Base-by-base conservation (phyloP, 2,113 vertebrate genomes). In the Manacus vitellinus region DNA sequence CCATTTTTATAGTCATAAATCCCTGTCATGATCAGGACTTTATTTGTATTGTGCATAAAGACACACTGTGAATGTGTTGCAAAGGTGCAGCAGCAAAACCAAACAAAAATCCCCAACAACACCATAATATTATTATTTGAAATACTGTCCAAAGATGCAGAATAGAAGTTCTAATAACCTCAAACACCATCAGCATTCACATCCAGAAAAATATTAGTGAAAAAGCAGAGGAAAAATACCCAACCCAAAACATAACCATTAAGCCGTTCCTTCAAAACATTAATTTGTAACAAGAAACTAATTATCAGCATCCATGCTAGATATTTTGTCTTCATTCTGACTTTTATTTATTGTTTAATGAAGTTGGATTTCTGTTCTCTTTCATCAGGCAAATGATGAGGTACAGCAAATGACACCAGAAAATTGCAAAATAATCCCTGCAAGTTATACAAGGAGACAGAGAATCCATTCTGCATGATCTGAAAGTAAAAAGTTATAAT, bases 281-380 rank as follows among this genome's bases (percentile, higher is more conserved):
- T 73, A 31, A 85, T 93, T 91, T 92, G 22, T 67, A 88, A 35
- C 39, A 24, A 71, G 24, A 94, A 79, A 89, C 9, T 85, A 94
- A 88, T 88, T 90, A 95, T 70, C 43, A 92, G 63, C 61, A 85
- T 54, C 78, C 30, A 44, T 80, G 55, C 66, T 77, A 89, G 91
- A 79, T 17, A 8, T 79, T 83, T 46, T 91, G 13, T 52, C 82
- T 82, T 89, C 67, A 75, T 84, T 39, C 67, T 73, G 65, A 52
- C 31, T 88, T 81, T 92, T 96, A 91, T 94, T 95, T 95, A 83
- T 74, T 92, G 82, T 82, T 89, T 91, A 95, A 93, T 93, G 81
- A 96, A 97, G 63, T 55, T 87, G 54, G 43, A 67, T 78, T 70
- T 95, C 79, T 88, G 20, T 61, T 89, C 70, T 96, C 61, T 85